Percentiles rank a stretch among this genome's conserved stretches.
These are phyloP conservation scores for Sebastiscus tertius DNA, from an alignment of 2,797 vertebrate genomes.

Conservation along the genomic window DNA sequence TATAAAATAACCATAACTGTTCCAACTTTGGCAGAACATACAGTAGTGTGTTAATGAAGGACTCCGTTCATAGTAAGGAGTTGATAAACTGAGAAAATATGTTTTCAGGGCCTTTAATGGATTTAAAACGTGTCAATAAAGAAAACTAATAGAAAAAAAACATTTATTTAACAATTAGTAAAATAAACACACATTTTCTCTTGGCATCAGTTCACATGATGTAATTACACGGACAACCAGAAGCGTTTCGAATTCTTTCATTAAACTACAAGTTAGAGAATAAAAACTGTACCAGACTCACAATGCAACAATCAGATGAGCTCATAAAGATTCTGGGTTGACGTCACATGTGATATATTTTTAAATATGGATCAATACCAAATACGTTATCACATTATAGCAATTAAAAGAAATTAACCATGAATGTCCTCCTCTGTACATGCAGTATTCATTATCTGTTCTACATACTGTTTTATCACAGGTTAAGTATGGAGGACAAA, in stretches of 20 bases:
- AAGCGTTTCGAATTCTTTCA: background rate
- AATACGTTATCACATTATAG: background rate
- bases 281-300: background rate
- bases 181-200: background rate
- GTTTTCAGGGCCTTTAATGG: background rate
- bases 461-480: background rate
- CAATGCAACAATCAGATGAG: background rate
- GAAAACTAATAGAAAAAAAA: background rate
- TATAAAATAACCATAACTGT: background rate
- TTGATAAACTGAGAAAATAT: background rate
- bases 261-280: background rate
- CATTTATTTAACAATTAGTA: background rate
- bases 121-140: background rate
- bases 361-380: background rate
- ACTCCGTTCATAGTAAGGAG: too few species aligned
- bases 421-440: background rate
- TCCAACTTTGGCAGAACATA: background rate
- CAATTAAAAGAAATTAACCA: background rate
- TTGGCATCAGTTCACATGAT: background rate
- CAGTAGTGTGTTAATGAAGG: background rate
- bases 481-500: too few species aligned
- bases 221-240: background rate
- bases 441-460: background rate
- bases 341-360: background rate
- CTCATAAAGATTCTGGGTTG: background rate